Evolutionary conservation across 2,888 invertebrate genomes (phyloP), one percentile per base, ranked within the genome.

Genomic region (Pristionchus exspectatus): DNA sequence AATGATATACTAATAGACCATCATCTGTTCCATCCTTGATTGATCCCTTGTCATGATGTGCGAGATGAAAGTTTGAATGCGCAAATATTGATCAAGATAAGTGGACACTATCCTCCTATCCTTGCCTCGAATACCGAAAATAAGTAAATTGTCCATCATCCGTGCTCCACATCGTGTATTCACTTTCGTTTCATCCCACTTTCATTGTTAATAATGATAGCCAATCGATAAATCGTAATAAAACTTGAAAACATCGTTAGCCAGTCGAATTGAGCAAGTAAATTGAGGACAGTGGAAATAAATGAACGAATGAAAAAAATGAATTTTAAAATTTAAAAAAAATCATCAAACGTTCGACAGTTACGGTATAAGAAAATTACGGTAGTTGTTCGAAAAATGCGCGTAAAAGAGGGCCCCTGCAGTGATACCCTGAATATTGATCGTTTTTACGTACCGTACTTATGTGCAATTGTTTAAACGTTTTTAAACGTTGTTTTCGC

Each of bases 101-200:
- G 50, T 81, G 81, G 74, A 50, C 33, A 12, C 27, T 33, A 50
- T 72, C 50, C 50, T 54, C 50, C 81, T 81, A 81, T 54, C 81
- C 81, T 81, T 81, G 81, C 81, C 81, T 81, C 74, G 38, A 38
- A 38, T 54, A 44, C 9, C 27, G 12, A 50, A 50, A 81, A 27
- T 54, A 81, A 81, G n/a, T 50, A 27, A 54, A 81, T 24, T 27
- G 50, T 54, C 27, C 81, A 81, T 81, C 81, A 81, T 81, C 50
- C 81, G 50, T 44, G 38, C 77, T 77, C 44, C 44, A 77, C 81
- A 81, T 81, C 81, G 81, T 81, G 81, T 81, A 81, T 81, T 81
- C 81, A 50, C 54, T 54, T 54, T 81, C 50, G 81, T 81, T 81
- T 81, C 54, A 50, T 50, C 74, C 21, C 38, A 74, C 81, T 81